These are phyloP conservation scores for Syngnathus scovelli DNA, from an alignment of 2,113 vertebrate genomes.

Conservation along the genomic window DNA sequence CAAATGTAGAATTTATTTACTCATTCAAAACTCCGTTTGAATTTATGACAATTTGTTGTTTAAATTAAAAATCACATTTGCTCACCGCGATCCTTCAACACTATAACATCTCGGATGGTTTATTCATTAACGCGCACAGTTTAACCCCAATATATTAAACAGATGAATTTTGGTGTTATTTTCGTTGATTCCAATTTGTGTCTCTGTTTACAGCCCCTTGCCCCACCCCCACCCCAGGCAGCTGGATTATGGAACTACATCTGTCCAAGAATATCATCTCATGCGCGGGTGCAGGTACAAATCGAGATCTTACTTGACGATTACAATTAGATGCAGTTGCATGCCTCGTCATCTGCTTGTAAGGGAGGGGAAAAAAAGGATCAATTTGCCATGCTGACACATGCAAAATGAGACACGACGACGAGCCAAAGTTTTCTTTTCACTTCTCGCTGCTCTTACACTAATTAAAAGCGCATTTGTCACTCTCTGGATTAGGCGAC, in stretches of 20 bases:
- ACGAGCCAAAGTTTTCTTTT: not conserved
- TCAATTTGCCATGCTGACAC: not conserved
- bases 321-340: not conserved
- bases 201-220: slow-evolving; percentile 22
- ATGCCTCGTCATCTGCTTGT: not conserved
- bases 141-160: not conserved
- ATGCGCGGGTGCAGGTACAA: slow-evolving; percentile 56
- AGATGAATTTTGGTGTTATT: not conserved
- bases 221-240: slow-evolving; percentile 59
- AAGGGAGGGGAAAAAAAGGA: not conserved
- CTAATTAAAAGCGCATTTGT: not conserved
- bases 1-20: not conserved
- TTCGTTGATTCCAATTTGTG: not conserved
- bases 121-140: not conserved
- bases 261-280: slow-evolving; percentile 66
- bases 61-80: not conserved
- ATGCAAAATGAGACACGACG: not conserved
- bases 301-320: not conserved
- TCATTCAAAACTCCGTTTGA: not conserved
- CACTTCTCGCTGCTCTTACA: not conserved
- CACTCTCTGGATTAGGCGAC: not conserved
- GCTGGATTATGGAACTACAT: slow-evolving; percentile 69
- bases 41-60: not conserved
- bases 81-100: not conserved
- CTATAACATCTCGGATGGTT: not conserved